phyloP scores from a whole-genome alignment of 2,113 vertebrate genomes.

The Euleptes europaea region DNA sequence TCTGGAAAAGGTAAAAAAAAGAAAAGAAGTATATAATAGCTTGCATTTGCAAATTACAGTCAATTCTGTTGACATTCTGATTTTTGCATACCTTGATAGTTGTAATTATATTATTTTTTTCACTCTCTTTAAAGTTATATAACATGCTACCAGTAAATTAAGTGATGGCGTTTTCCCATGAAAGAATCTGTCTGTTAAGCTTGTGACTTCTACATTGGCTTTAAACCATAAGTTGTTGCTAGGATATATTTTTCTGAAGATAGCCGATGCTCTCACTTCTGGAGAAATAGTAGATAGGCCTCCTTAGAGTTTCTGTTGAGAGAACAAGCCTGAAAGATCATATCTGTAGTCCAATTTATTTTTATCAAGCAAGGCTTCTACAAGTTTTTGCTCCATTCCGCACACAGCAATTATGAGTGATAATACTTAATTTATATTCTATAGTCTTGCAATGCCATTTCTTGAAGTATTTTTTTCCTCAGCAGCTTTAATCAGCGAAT shows the following conservation, averaged over 20 bases:
- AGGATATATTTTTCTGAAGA: background rate
- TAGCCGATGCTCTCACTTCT: background rate
- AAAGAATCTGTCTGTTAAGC: background rate
- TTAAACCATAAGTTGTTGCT: background rate
- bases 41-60: background rate
- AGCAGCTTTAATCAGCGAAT: background rate
- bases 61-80: background rate
- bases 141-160: background rate
- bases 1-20: conserved; percentile 91
- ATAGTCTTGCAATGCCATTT: background rate
- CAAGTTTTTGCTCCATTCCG: background rate
- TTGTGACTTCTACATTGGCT: background rate
- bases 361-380: background rate
- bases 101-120: background rate
- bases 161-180: background rate
- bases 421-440: background rate
- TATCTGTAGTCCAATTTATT: background rate
- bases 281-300: background rate
- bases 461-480: background rate
- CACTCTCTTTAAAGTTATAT: background rate
- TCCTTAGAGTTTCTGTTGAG: background rate
- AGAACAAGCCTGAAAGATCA: too few species aligned
- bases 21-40: background rate
- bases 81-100: background rate
- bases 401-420: background rate